Base-by-base conservation (phyloP, 2,797 vertebrate species). In the Aeoliscus strigatus region DNA sequence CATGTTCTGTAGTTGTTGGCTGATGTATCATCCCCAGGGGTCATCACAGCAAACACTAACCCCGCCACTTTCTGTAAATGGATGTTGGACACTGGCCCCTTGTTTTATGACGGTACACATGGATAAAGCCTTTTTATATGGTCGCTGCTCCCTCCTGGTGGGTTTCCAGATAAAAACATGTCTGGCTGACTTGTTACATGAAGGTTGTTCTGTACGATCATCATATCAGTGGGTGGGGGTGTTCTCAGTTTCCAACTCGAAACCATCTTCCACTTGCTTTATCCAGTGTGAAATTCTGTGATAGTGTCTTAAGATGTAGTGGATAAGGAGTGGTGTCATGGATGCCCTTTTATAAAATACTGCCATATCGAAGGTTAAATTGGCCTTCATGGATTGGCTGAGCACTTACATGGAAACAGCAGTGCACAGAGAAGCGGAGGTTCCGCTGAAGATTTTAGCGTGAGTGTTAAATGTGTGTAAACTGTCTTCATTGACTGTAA, bases 311-410 rank as follows among this genome's bases (percentile, higher is more conserved):
- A 44, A 55, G 39, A 53, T 64, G 42, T 25, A 55, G 41, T 28
- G 30, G 41, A 58, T 62, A 42, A 64, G 44, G 40, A 56, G 17
- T 14, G 33, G 65, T 49, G 57, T 62, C 43, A 34, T 15, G 2
- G 50, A 41, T 60, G 53, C 66, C 55, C 54, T 70, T 67, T 73
- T 33, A 30, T 41, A 32, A 50, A 60, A 14, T 4, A 3, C 54
- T 31, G 40, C 34, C 44, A 31, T 36, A 12, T 30, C 25, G 40
- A 65, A 44, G 47, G 50, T 54, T 61, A 44, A 66, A 44, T 27
- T 39, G 50, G 26, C 27, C 47, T 38, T 37, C 27, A 26, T 32
- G 46, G 29, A 39, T 50, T 50, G 39, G 34, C 38, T 36, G 48
- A 34, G 16, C 57, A 27, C 48, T 63, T 41, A 31, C 27, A 58